Evolutionary conservation across 2,113 vertebrate genomes (phyloP).

Genomic region (Gobio gobio): DNA sequence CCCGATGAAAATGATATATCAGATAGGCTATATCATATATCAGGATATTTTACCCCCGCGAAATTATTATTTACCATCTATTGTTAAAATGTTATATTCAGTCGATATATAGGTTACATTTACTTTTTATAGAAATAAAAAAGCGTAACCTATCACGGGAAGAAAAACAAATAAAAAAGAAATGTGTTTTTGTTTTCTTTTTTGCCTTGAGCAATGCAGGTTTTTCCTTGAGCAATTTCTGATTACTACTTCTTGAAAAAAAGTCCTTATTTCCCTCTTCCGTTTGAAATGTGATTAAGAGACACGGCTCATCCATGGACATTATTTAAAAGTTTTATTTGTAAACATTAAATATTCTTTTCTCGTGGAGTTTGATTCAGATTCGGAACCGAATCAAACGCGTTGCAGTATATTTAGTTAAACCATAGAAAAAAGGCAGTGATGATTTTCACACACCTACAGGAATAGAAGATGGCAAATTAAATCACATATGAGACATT

Average conservation of each 20-base stretch:
- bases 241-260: neutral
- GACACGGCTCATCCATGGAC: constrained; percentile 67
- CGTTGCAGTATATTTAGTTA: constrained; percentile 75
- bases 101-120: no score
- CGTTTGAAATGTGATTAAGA: constrained; percentile 51
- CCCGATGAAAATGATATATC: neutral
- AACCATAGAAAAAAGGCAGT: constrained; percentile 83
- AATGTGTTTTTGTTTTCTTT: neutral
- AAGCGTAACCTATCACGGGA: no score
- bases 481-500: constrained; percentile 81
- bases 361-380: constrained; percentile 87
- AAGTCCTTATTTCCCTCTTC: neutral
- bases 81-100: neutral
- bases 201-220: neutral
- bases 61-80: neutral
- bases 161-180: neutral
- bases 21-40: no score
- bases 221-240: neutral
- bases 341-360: constrained; percentile 98
- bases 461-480: constrained; percentile 77
- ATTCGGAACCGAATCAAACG: constrained; percentile 74
- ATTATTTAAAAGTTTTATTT: constrained; percentile 89
- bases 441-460: constrained; percentile 78
- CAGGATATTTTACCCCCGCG: neutral
- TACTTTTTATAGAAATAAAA: no score